Evolutionary conservation across 1,140 invertebrate species (phyloP).

Genomic region (Euglossa dilemma): DNA sequence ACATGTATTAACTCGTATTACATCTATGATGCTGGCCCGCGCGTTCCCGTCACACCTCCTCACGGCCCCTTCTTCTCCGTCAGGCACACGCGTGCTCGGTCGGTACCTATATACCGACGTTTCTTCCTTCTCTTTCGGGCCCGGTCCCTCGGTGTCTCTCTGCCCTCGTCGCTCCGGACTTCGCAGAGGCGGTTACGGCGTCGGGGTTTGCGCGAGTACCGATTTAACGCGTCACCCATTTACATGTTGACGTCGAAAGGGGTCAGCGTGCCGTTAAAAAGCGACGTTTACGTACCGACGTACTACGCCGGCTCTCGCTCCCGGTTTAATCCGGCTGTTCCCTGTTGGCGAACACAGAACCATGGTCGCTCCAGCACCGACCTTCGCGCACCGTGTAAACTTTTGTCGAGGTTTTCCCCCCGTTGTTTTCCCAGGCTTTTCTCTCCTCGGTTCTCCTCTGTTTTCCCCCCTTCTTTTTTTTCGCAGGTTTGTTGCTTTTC

Average conservation of each 20-base stretch:
- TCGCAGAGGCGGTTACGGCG: neutral
- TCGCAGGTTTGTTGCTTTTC: neutral
- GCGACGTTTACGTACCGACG: constrained; percentile 8
- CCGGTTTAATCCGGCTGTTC: constrained; percentile 30
- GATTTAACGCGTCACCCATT: constrained; percentile 33
- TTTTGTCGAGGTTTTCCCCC: constrained; percentile 4
- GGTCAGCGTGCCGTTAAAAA: constrained; percentile 45
- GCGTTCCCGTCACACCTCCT: constrained; percentile 1
- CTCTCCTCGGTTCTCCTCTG: neutral
- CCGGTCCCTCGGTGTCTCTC: neutral
- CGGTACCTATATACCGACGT: neutral
- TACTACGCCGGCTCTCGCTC: neutral
- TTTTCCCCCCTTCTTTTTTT: neutral
- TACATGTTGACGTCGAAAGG: constrained; percentile 33
- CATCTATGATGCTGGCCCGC: constrained; percentile 37
- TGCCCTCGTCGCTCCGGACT: neutral
- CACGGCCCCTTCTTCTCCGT: constrained; percentile 5
- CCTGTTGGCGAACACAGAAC: constrained; percentile 10
- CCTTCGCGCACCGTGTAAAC: neutral
- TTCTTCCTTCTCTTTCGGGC: neutral
- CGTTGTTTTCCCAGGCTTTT: too few species aligned
- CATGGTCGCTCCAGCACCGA: neutral
- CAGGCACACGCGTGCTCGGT: neutral
- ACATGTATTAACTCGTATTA: constrained; percentile 65
- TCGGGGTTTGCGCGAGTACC: neutral